These are phyloP conservation scores for Bufo bufo DNA, from an alignment of 2,113 vertebrate genomes.

Conservation along the genomic window DNA sequence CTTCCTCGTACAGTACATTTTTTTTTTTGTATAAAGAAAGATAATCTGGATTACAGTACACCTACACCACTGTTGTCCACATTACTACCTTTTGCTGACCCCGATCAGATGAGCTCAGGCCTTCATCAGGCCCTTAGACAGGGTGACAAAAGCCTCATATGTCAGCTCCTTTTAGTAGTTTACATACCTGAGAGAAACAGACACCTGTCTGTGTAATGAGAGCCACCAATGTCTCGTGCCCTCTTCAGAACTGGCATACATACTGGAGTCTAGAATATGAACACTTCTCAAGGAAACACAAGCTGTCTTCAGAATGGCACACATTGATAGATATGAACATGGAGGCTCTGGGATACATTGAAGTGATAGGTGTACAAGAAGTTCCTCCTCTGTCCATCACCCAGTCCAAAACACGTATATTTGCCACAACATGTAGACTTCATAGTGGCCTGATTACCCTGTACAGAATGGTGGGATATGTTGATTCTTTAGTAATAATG, in stretches of 20 bases:
- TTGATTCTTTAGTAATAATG: neutral
- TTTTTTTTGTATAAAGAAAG: neutral
- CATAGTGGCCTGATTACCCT: neutral
- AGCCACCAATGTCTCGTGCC: neutral
- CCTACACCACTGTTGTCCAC: neutral
- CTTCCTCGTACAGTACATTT: neutral
- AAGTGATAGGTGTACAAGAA: neutral
- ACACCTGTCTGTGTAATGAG: conserved; percentile 33
- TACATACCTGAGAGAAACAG: conserved; percentile 17
- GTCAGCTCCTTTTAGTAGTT: neutral
- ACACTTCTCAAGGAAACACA: neutral
- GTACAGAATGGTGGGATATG: neutral
- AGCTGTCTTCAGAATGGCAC: neutral
- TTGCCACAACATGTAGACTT: neutral
- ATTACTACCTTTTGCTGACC: neutral
- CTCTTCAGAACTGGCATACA: neutral
- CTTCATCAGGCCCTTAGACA: neutral
- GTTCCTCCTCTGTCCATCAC: neutral
- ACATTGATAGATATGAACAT: neutral
- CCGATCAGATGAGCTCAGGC: neutral
- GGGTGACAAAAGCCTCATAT: conserved; percentile 11
- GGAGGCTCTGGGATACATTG: neutral
- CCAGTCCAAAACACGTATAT: neutral
- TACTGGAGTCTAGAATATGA: neutral
- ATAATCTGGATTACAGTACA: neutral